Percentiles rank a stretch among this genome's conserved stretches.
These are phyloP conservation scores for Gambelia wislizenii DNA, from an alignment of 2,797 vertebrate genomes.

Conservation along the genomic window DNA sequence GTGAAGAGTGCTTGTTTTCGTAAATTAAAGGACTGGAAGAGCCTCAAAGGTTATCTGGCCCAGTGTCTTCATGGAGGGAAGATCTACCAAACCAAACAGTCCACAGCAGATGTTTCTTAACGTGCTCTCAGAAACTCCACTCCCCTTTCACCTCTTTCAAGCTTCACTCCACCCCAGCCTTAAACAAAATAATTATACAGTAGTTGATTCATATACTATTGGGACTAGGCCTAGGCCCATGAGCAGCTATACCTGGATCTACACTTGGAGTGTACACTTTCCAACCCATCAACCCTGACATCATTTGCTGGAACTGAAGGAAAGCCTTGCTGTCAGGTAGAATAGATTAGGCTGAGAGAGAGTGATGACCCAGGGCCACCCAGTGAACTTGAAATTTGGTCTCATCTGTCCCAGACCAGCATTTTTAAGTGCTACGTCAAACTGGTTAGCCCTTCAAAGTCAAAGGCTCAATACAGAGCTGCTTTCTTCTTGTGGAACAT, in stretches of 20 bases:
- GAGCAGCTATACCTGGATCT: not conserved
- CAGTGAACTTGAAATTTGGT: not conserved
- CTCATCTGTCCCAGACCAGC: not conserved
- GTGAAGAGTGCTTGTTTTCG: not conserved
- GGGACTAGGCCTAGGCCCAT: not conserved
- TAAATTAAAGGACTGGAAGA: constrained; percentile 12
- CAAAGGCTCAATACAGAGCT: not conserved
- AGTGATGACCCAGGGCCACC: not conserved
- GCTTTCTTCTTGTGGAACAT: not conserved
- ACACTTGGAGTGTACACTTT: not conserved
- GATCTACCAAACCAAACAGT: not conserved
- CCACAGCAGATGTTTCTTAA: not conserved
- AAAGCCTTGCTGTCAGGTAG: not conserved
- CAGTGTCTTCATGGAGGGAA: not conserved
- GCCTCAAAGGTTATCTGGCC: constrained; percentile 35
- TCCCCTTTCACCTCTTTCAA: no score
- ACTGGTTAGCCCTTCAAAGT: not conserved
- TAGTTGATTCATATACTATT: not conserved
- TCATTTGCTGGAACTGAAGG: not conserved
- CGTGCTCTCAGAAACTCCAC: not conserved
- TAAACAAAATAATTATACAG: not conserved
- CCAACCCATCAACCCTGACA: not conserved
- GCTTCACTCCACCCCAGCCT: not conserved
- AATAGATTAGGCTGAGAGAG: not conserved
- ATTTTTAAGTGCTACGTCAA: no score